Evolutionary conservation across 2,888 invertebrate genomes (phyloP).

Genomic region (Zaprionus obscuricornis): DNA sequence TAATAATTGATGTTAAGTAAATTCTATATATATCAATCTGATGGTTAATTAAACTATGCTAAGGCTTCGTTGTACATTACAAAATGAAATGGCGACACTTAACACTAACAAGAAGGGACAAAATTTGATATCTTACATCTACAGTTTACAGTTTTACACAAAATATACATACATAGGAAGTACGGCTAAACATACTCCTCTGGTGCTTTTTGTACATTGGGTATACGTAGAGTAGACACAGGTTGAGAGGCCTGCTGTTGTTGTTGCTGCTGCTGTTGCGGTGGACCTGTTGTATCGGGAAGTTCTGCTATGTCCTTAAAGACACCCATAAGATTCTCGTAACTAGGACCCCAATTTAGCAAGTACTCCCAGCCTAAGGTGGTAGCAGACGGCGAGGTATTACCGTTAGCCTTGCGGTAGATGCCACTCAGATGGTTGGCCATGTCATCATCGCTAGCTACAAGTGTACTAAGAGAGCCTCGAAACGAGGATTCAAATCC

Average conservation of each 20-base stretch:
- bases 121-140: too few species aligned
- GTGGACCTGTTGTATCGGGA: conserved; percentile 91
- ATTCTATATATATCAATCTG: conserved; percentile 38
- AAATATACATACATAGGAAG: conserved; percentile 35
- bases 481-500: conserved; percentile 97
- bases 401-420: conserved; percentile 90
- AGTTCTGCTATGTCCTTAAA: conserved; percentile 98
- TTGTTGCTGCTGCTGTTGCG: conserved; percentile 89
- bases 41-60: conserved; percentile 20
- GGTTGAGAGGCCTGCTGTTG: conserved; percentile 86
- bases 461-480: conserved; percentile 95
- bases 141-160: conserved; percentile 49
- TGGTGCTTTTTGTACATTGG: conserved; percentile 92
- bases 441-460: conserved; percentile 96
- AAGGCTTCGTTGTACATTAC: conserved; percentile 61
- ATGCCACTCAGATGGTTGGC: conserved; percentile 91
- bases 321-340: conserved; percentile 96
- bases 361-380: conserved; percentile 97
- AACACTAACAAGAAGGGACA: conserved; percentile 31
- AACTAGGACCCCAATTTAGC: conserved; percentile 98
- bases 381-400: conserved; percentile 88
- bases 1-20: conserved; percentile 3
- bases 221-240: conserved; percentile 87
- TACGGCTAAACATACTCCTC: conserved; percentile 91
- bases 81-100: conserved; percentile 69